Base-by-base conservation (phyloP, 2,797 vertebrate genomes). In the Diplodus puntazzo region DNA sequence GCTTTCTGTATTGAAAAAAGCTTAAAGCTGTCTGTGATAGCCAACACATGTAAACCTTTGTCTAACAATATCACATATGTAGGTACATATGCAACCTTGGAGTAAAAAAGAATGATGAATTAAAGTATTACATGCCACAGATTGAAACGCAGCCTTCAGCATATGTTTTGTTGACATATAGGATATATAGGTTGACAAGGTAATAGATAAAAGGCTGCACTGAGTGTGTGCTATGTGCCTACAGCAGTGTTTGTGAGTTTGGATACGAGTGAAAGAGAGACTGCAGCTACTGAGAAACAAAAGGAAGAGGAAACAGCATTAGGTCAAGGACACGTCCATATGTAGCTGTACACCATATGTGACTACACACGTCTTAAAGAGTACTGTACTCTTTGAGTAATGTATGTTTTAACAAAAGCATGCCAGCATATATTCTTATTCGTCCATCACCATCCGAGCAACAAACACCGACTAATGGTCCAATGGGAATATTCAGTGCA, bases 401-500 rank as follows among this genome's bases (percentile, higher is more conserved):
- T 42, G 3, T 55, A 7, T 76, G 25, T 18, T 34, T 34, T 21
- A 42, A 54, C 48, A 42, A 49, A 39, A 70, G 55, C 39, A 52
- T 50, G 23, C 34, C 46, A 52, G 39, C 64, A 69, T 64, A 62
- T 65, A 58, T 39, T 57, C 54, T 62, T 65, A 34, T 57, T 43
- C 0, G 2, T 75, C 67, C 67, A 27, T 30, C 58, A 62, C 54
- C 20, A 1, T 63, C 50, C 55, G 57, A 72, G 39, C 39, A 70
- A 60, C 55, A 69, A 65, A 67, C 62, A 60, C 58, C 65, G 59
- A 34, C n/a, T 67, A 54, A 71, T 61, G 50, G 66, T 74, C 55
- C 65, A 60, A 18, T 14, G 50, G 62, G 61, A 77, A 69, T 65
- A 63, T 54, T 25, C 58, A 39, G 64, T 3, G 27, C 25, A 55